Evolutionary conservation across 1,140 invertebrate genomes (phyloP).

Genomic region (Meloidogyne chitwoodi): DNA sequence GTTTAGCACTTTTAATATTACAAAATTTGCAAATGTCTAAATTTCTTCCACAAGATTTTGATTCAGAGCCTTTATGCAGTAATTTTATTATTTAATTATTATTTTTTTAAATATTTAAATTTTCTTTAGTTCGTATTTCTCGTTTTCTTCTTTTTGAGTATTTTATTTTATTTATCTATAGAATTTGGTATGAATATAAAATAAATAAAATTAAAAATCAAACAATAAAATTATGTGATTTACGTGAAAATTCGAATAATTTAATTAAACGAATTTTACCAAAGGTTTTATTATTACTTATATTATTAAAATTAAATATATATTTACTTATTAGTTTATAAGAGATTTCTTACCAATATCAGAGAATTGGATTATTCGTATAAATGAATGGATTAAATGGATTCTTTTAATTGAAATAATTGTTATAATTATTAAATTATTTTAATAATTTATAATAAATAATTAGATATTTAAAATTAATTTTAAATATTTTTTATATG

Average conservation of each 20-base stretch:
- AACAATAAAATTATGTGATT: not conserved
- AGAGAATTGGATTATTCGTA: not conserved
- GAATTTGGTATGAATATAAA: constrained; percentile 1
- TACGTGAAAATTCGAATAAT: not conserved
- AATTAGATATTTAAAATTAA: too few relatives aligned
- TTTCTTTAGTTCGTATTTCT: not conserved
- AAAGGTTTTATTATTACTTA: not conserved
- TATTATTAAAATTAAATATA: not conserved
- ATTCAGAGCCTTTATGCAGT: constrained; percentile 17
- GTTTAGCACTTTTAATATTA: not conserved
- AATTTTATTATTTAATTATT: not conserved
- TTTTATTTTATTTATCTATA: constrained; percentile 1
- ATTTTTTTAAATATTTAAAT: not conserved
- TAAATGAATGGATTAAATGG: not conserved
- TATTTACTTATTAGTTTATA: not conserved
- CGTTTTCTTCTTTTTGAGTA: constrained; percentile 14
- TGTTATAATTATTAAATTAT: not conserved
- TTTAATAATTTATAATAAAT: constrained; percentile 5
- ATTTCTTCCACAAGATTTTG: constrained; percentile 7
- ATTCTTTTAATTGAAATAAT: constrained; percentile 10
- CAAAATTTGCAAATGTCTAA: constrained; percentile 1
- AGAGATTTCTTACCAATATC: not conserved
- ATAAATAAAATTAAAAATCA: not conserved
- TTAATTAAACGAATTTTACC: not conserved
- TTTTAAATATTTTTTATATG: too few relatives aligned